Conservation (phyloP, 2,797 vertebrate genomes). For the Poecile montanus region DNA sequence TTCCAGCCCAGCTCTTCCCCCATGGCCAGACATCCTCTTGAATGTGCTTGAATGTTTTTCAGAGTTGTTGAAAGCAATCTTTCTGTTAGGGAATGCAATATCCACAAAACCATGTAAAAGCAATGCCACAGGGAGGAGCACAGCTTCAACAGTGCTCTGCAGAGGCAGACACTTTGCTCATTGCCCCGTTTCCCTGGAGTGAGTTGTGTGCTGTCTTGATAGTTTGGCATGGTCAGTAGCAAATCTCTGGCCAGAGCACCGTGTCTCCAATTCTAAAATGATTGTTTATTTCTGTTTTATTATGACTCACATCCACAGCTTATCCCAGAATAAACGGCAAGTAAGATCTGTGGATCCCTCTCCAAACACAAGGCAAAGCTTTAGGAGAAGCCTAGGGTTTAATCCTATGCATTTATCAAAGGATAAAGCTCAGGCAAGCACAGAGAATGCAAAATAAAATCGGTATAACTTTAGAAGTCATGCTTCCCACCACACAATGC, state of each 20-base stretch:
- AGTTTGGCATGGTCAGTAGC: background rate
- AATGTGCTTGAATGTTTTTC: background rate
- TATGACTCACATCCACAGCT: constrained; percentile 8
- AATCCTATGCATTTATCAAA: fast-evolving
- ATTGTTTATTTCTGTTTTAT: constrained; percentile 5
- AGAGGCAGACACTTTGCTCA: background rate
- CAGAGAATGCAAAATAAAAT: background rate
- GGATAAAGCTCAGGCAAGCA: background rate
- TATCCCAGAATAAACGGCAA: constrained; percentile 15
- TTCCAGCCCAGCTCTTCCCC: background rate
- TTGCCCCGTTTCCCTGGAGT: background rate
- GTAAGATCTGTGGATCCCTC: background rate
- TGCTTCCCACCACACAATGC: background rate
- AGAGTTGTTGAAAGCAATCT: background rate
- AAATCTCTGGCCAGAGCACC: background rate
- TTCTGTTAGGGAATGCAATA: background rate
- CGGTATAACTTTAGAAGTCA: background rate
- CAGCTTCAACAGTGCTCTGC: background rate
- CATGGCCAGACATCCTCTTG: background rate
- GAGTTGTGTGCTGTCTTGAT: background rate
- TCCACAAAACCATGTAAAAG: background rate
- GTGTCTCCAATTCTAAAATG: background rate
- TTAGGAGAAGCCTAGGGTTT: background rate
- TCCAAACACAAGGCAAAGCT: constrained; percentile 14
- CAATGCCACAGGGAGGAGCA: background rate